Base-by-base conservation (phyloP, 2,797 vertebrate species). In the Podarcis siculus region DNA sequence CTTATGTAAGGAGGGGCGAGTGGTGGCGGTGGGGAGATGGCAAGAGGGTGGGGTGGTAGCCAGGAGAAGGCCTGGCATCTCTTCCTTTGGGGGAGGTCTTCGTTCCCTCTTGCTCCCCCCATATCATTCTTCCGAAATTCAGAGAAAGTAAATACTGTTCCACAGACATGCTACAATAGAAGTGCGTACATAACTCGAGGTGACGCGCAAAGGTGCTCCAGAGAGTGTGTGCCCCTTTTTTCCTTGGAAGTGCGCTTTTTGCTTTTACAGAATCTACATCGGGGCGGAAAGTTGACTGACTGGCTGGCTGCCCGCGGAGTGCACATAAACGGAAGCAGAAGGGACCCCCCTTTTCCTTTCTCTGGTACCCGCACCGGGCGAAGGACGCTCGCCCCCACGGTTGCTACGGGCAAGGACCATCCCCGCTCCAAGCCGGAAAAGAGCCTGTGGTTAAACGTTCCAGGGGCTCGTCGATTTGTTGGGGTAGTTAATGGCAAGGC, bases 401-500 rank as follows among this genome's bases (percentile, higher is more conserved):
- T 91, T 88, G 93, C 92, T 84, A 86, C 58, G 92, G 95, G 89
- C 92, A 10, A 95, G 91, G 35, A 71, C 90, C 90, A 85, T 92
- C 30, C 84, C 88, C 88, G 92, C 93, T 87, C 90, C 95, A 93
- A 87, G 92, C 94, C 92, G 6, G 79, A 19, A 71, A 87, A 61
- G 30, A 88, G 90, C 90, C 81, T 71, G 1, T 79, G 89, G 90
- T 93, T 97, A 97, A 94, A 97, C 94, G 95, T 97, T 98, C 97
- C 99, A 98, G 89, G 98, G 97, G 95, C 96, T 97, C 86, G 99
- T 99, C 37, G 98, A 98, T 97, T 98, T 99, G 97, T 99, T 99
- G 58, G 98, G 98, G 92, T 99, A 99, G 97, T 98, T 98, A 97
- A 99, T 99, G 90, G 99, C 98, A 97, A 99, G 97, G 97, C 99